Evolutionary conservation across 2,113 vertebrate genomes (phyloP).

Genomic region (Gadus macrocephalus): DNA sequence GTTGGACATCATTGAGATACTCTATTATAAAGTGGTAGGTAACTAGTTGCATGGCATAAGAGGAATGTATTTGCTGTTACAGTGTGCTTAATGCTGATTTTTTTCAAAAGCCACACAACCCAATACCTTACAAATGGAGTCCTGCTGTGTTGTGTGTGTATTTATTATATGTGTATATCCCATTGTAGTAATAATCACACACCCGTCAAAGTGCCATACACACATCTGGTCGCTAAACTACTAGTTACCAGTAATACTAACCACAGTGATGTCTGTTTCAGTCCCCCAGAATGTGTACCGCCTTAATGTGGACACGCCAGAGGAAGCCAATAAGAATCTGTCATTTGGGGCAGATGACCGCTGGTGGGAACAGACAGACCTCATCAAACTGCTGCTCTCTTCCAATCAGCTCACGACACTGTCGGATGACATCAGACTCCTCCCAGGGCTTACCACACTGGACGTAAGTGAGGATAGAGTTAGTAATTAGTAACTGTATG

Average conservation of each 20-base stretch:
- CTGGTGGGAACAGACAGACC: conserved; percentile 96
- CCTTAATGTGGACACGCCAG: conserved; percentile 84
- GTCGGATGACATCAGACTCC: conserved; percentile 81
- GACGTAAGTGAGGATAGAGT: conserved; percentile 73
- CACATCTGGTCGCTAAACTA: too few relatives aligned
- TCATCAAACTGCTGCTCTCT: conserved; percentile 87
- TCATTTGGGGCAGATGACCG: conserved; percentile 80
- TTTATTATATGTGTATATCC: not conserved
- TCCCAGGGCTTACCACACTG: conserved; percentile 80
- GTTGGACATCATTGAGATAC: too few relatives aligned
- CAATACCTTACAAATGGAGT: too few relatives aligned
- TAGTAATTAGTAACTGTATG: not conserved
- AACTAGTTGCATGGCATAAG: too few relatives aligned
- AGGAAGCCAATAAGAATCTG: conserved; percentile 79
- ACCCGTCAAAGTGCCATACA: too few relatives aligned
- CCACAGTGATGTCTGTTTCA: conserved; percentile 46
- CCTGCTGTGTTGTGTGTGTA: not conserved
- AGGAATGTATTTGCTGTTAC: too few relatives aligned
- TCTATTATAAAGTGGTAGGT: too few relatives aligned
- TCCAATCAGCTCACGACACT: conserved; percentile 87
- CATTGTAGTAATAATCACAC: too few relatives aligned
- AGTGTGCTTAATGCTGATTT: too few relatives aligned
- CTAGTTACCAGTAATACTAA: not conserved
- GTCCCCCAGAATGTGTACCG: conserved; percentile 89
- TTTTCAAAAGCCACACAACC: too few relatives aligned